These are phyloP conservation scores for Nannoperca obscura DNA, from an alignment of 2,797 vertebrate genomes.

Conservation along the genomic window DNA sequence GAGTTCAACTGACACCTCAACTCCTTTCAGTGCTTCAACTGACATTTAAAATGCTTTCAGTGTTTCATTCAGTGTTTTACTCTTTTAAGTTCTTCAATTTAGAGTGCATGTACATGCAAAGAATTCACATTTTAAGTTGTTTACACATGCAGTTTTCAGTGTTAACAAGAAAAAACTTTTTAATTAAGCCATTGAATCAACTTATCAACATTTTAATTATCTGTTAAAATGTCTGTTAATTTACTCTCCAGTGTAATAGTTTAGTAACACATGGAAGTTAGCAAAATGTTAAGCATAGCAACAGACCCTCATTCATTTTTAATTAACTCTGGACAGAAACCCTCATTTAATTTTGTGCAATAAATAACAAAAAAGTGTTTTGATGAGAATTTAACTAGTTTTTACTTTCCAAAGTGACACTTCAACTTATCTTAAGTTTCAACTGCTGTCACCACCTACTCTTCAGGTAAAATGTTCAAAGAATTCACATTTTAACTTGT, in stretches of 20 bases:
- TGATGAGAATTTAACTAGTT: neutral
- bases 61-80: neutral
- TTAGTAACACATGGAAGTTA: neutral
- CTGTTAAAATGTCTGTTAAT: neutral
- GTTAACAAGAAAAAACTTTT: neutral
- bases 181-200: too few relatives aligned
- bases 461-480: neutral
- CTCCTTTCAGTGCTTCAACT: neutral
- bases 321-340: constrained; percentile 25
- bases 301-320: constrained; percentile 2
- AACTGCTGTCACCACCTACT: neutral
- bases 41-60: neutral
- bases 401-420: constrained; percentile 25
- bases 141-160: neutral
- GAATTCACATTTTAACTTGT: too few relatives aligned
- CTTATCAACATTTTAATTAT: neutral
- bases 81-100: too few relatives aligned
- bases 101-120: neutral
- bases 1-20: neutral
- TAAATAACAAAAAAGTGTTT: constrained; percentile 17
- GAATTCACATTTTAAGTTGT: neutral
- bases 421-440: constrained; percentile 10
- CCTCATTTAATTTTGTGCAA: neutral
- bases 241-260: neutral
- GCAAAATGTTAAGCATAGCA: neutral